Percentiles rank a stretch among this genome's conserved stretches.
phyloP scores from a whole-genome alignment of 37 sponge, comb jelly and placozoan species.

The Oopsacas minuta region DNA sequence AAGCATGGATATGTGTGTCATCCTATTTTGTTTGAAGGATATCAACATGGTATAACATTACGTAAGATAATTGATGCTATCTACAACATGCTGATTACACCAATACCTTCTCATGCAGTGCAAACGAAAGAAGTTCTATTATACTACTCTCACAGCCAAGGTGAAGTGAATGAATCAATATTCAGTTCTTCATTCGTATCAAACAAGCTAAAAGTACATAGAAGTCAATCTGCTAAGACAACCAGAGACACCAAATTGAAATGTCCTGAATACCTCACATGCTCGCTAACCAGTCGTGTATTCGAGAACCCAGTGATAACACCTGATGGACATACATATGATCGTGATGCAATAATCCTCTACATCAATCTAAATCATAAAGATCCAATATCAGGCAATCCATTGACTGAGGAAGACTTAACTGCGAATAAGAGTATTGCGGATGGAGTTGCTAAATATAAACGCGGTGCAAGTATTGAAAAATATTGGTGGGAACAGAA shows the following conservation, averaged over 20 bases:
- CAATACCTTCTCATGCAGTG: not conserved
- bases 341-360: not conserved
- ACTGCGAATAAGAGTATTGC: not conserved
- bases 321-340: constrained; percentile 24
- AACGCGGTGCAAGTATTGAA: not conserved
- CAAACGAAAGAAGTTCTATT: not conserved
- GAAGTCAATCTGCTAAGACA: not conserved
- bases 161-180: not conserved
- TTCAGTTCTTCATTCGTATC: not conserved
- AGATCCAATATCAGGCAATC: constrained; percentile 1
- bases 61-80: not conserved
- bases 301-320: constrained; percentile 24
- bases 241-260: not conserved
- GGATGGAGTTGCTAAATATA: not conserved
- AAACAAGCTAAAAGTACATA: not conserved
- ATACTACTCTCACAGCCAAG: not conserved
- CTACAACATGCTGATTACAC: not conserved
- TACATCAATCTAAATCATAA: constrained; percentile 13
- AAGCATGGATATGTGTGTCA: not conserved
- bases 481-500: constrained; percentile 14
- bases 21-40: not conserved
- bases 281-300: constrained; percentile 11
- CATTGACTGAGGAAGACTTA: not conserved
- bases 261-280: not conserved
- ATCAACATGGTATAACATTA: not conserved